Conservation (phyloP, 2,888 invertebrate genomes). For the Hypomecis atomaria region DNA sequence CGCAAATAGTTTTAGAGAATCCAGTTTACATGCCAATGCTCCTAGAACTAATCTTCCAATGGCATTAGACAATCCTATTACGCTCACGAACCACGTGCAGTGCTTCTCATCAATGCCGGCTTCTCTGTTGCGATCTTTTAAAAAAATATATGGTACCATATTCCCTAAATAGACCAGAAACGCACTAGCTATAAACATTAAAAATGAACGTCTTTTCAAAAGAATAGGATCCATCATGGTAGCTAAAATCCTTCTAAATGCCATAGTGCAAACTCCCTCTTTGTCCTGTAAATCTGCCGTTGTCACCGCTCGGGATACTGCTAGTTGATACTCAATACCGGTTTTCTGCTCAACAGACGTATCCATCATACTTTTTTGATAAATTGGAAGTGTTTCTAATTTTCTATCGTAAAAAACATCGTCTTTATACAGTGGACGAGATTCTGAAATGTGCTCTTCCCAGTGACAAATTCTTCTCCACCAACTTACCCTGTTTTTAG, state of each 20-base stretch:
- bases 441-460: slow-evolving; percentile 68
- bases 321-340: slow-evolving; percentile 76
- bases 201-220: slow-evolving; percentile 64
- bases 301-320: slow-evolving; percentile 75
- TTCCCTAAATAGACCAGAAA: slow-evolving; percentile 65
- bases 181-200: slow-evolving; percentile 60
- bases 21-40: slow-evolving; percentile 60
- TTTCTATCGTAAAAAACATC: slow-evolving; percentile 75
- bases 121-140: slow-evolving; percentile 61
- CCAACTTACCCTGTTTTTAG: slow-evolving; percentile 50
- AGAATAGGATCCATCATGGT: slow-evolving; percentile 77
- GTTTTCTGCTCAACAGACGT: slow-evolving; percentile 58
- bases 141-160: slow-evolving; percentile 71
- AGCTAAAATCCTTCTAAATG: slow-evolving; percentile 71
- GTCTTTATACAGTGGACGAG: slow-evolving; percentile 77
- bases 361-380: slow-evolving; percentile 70
- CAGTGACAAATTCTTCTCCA: slow-evolving; percentile 66
- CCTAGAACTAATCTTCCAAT: slow-evolving; percentile 65
- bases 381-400: slow-evolving; percentile 64
- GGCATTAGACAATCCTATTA: slow-evolving; percentile 66
- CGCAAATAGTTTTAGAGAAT: slow-evolving; percentile 58
- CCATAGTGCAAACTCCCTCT: slow-evolving; percentile 71
- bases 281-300: slow-evolving; percentile 66
- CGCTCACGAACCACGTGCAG: slow-evolving; percentile 69
- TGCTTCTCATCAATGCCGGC: slow-evolving; percentile 61